A percentile compares a stretch with the other conserved stretches of the same genome.
These are phyloP conservation scores for Acleris laterana DNA, from an alignment of 2,888 invertebrate species.

Conservation along the genomic window DNA sequence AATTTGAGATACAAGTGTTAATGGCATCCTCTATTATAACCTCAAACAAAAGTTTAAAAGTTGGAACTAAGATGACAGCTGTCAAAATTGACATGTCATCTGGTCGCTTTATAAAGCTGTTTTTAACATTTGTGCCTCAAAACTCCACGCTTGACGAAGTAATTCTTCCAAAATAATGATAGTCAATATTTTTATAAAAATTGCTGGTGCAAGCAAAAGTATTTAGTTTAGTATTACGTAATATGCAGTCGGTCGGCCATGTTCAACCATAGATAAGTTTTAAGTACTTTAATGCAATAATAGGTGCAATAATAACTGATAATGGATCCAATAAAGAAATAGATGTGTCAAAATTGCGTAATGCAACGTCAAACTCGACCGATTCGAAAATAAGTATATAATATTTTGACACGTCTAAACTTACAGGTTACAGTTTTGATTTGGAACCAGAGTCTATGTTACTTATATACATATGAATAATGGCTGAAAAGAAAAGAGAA, in stretches of 20 bases:
- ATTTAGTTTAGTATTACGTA: constrained; percentile 62
- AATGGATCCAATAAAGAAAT: too few species aligned
- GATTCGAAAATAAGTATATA: too few species aligned
- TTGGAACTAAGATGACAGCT: neutral
- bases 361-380: too few species aligned
- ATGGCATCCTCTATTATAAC: neutral
- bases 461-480: too few species aligned
- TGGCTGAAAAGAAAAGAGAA: too few species aligned
- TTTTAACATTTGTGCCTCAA: constrained; percentile 33
- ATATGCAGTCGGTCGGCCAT: constrained; percentile 41
- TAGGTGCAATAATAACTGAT: too few species aligned
- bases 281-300: neutral
- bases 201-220: constrained; percentile 65
- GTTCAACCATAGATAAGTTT: constrained; percentile 37
- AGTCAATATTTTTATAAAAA: constrained; percentile 75
- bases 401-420: too few species aligned
- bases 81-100: too few species aligned
- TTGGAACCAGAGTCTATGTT: too few species aligned
- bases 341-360: too few species aligned
- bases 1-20: constrained; percentile 20
- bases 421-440: too few species aligned
- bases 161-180: constrained; percentile 60
- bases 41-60: neutral
- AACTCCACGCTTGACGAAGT: constrained; percentile 40
- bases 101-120: neutral